Evolutionary conservation across 2,113 vertebrate species (phyloP), one percentile per base, ranked within the genome.

Genomic region (Cyanistes caeruleus): DNA sequence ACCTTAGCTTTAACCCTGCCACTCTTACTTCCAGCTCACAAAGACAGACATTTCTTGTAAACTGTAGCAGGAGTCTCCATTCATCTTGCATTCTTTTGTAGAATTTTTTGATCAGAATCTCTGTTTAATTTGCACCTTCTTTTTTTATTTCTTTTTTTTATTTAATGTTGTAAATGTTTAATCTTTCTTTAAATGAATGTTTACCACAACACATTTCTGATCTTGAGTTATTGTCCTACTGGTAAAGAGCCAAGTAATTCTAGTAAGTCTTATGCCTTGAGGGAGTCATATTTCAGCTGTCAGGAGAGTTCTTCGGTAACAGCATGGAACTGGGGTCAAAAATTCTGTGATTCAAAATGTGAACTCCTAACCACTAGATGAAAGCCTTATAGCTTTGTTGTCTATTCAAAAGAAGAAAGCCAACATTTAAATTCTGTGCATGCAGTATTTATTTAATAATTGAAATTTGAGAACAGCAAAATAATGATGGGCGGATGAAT

Each of bases 341-440:
- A 94, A 68, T 70, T 21, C 35, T 8, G 1, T 87, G 72, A 73
- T 79, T 89, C 35, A 69, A 64, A 68, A 81, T 33, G 27, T 75
- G 80, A 93, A 75, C 73, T 85, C 39, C 41, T 78, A 59, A 44
- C 64, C 28, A 51, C 19, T 43, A 70, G 65, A 79, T 62, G 80
- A 92, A 96, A 95, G 63, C 67, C 78, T 83, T 83, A 41, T 53
- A 79, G 55, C 53, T 89, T 87, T 92, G 21, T 84, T 91, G 58
- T 65, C 67, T 83, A 8, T 87, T 92, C 72, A 87, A 60, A 82
- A 51, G 39, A 92, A 59, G 81, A 90, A 75, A 35, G 8, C 31
- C 31, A 74, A 2, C 67, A 19, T 95, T 80, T 87, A 87, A 85
- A 91, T 94, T 82, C 77, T 67, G 67, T 83, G 30, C 21, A 17